phyloP scores from a whole-genome alignment of 2,797 vertebrate genomes.

The Karalla daura region DNA sequence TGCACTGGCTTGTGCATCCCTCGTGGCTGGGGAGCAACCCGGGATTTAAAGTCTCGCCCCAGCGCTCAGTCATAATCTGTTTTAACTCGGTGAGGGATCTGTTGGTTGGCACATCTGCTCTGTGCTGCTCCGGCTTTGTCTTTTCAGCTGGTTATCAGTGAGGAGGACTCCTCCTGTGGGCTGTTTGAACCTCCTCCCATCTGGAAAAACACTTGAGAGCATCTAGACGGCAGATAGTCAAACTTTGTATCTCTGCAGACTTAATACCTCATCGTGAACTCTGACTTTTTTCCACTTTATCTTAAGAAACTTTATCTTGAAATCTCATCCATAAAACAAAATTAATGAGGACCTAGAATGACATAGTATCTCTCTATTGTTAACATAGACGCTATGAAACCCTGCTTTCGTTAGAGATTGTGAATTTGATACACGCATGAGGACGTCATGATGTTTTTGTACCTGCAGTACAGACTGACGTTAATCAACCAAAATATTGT shows the following conservation, averaged over 20 bases:
- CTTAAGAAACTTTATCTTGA: not conserved
- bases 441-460: too few species aligned
- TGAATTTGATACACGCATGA: too few species aligned
- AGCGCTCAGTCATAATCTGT: not conserved
- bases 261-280: not conserved
- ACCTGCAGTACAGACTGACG: too few species aligned
- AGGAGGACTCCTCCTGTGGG: conserved; percentile 4
- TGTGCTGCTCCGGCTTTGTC: conserved; percentile 4
- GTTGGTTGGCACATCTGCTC: not conserved
- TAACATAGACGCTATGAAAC: too few species aligned
- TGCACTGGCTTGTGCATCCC: too few species aligned
- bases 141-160: conserved; percentile 21
- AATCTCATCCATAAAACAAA: not conserved
- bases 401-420: too few species aligned
- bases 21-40: too few species aligned
- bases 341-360: too few species aligned
- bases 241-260: not conserved
- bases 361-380: too few species aligned
- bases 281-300: not conserved
- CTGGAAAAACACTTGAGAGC: conserved; percentile 16
- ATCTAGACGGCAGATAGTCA: conserved; percentile 3
- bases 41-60: too few species aligned
- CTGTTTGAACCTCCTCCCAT: conserved; percentile 16
- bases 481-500: too few species aligned
- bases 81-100: not conserved